Evolutionary conservation across 2,797 vertebrate genomes (phyloP).

Genomic region (Gambusia yucatana): DNA sequence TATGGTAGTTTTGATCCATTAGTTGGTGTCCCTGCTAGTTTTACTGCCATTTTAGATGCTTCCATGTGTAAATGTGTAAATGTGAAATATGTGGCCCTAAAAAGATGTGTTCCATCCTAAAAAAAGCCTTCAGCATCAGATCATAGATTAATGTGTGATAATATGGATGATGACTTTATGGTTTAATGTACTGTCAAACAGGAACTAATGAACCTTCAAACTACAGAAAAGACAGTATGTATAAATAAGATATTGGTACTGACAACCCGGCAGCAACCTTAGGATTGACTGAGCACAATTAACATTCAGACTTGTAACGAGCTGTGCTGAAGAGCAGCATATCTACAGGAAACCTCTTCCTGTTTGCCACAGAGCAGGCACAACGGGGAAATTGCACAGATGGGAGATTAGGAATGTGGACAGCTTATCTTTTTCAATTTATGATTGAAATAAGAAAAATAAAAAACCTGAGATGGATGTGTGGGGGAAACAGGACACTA

Average conservation of each 20-base stretch:
- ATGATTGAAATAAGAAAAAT: background rate
- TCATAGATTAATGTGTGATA: background rate
- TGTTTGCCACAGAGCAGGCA: background rate
- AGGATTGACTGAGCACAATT: background rate
- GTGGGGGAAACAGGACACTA: background rate
- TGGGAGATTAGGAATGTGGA: slow-evolving; percentile 9
- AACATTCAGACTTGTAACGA: background rate
- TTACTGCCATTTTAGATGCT: background rate
- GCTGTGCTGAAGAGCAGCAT: background rate
- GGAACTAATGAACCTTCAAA: background rate
- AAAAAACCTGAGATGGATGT: background rate
- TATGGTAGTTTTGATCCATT: background rate
- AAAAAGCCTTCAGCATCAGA: background rate
- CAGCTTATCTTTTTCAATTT: slow-evolving; percentile 4
- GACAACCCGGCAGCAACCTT: background rate
- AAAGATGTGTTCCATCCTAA: background rate
- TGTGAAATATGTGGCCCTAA: background rate
- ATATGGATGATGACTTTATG: background rate
- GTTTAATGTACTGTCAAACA: background rate
- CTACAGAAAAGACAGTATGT: background rate
- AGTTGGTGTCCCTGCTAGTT: background rate
- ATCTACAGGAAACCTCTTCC: slow-evolving; percentile 10
- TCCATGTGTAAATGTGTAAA: background rate
- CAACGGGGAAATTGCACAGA: background rate
- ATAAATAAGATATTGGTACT: background rate